These are phyloP conservation scores for Monopterus albus DNA, from an alignment of 2,113 vertebrate species.

Conservation along the genomic window DNA sequence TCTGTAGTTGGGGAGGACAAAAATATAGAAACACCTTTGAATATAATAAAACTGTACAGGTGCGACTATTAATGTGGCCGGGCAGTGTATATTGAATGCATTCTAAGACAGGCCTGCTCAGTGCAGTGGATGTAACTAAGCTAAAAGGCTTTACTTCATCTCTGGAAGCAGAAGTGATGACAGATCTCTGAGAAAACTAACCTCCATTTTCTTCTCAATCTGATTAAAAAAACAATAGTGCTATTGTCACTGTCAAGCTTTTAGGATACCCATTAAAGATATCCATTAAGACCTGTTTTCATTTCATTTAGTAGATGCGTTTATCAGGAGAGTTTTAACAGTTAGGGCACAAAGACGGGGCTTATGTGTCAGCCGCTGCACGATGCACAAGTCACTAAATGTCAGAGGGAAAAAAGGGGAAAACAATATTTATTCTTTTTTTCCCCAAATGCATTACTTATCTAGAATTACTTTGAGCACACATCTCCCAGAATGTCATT, in stretches of 20 bases:
- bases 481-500: constrained; percentile 21
- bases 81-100: constrained; percentile 6
- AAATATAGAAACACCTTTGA: no score
- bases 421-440: constrained; percentile 12
- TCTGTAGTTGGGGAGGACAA: no score
- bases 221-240: constrained; percentile 42
- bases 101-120: neutral
- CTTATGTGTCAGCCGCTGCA: constrained; percentile 29
- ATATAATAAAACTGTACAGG: no score
- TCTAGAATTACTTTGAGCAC: constrained; percentile 30
- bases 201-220: constrained; percentile 33
- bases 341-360: constrained; percentile 34
- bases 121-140: neutral
- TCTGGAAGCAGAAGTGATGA: neutral
- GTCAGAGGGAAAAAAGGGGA: constrained; percentile 16
- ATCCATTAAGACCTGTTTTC: constrained; percentile 53
- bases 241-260: constrained; percentile 30
- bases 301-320: constrained; percentile 48
- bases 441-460: constrained; percentile 33
- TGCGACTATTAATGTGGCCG: no score
- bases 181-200: constrained; percentile 16
- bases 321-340: constrained; percentile 38
- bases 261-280: constrained; percentile 41
- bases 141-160: constrained; percentile 15
- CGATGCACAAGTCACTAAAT: neutral